Base-by-base conservation (phyloP, 2,113 vertebrate species). In the Lutjanus erythropterus region DNA sequence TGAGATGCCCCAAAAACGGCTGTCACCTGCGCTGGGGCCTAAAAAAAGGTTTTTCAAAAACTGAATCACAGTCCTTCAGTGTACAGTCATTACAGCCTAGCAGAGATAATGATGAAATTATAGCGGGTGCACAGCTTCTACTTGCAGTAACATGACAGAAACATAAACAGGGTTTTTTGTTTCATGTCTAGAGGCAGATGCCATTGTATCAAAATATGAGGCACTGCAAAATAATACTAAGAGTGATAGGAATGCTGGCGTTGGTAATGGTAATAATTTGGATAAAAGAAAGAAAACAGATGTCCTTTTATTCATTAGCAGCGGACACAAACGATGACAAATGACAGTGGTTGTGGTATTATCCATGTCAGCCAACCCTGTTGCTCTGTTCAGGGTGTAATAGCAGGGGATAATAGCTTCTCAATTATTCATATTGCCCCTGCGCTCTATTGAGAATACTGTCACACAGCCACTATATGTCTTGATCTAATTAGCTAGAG, bases 341-440 rank as follows among this genome's bases (percentile, higher is more conserved):
- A 90, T 83, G 83, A 77, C 19, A 12, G 50, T 0, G 66, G 47
- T 72, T 56, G 78, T 16, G 64, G 64, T 77, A 44, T 83, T 80
- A 80, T 86, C 70, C 61, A 11, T 83, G 85, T 82, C 79, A 72
- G 84, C 85, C 78, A 27, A 86, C 81, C 78, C 71, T 53, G 82
- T 78, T 84, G 84, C 82, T 83, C 82, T 66, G 78, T 83, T 89
- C 87, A 44, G 80, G 53, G 71, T 87, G 78, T 84, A 89, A 91
- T 89, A 90, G 83, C 81, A 83, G 79, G 69, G 81, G 85, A 92
- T 91, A 90, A 92, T 92, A 75, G 90, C 81, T 73, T 83, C 81
- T 93, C 90, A 92, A 91, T 93, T 93, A 93, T 93, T 93, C 90
- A 93, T 91, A 86, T 78, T 78, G 73, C 78, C 84, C 75, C 83